phyloP scores from a whole-genome alignment of 1,140 invertebrate genomes.

The Neodiprion virginianus region DNA sequence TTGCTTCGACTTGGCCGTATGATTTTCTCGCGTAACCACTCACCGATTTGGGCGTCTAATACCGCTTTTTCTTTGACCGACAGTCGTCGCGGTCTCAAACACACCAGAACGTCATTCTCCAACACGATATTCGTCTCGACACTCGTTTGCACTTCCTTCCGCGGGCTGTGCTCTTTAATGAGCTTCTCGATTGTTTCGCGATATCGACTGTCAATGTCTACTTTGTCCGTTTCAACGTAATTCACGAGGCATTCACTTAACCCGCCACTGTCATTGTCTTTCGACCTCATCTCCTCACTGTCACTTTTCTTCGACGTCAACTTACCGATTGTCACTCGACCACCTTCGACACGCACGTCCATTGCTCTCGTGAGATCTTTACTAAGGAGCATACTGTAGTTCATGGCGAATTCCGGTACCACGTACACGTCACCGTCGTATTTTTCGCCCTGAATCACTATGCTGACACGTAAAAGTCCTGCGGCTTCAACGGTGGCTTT shows the following conservation, averaged over 20 bases:
- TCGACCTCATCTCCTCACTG: background rate
- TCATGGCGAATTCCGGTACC: constrained; percentile 18
- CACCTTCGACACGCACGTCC: constrained; percentile 1
- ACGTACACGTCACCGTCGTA: constrained; percentile 14
- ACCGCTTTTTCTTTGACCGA: constrained; percentile 23
- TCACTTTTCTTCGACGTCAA: background rate
- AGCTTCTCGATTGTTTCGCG: background rate
- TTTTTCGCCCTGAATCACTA: background rate
- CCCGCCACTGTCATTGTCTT: background rate
- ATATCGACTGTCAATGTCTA: background rate
- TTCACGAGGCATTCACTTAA: constrained; percentile 4
- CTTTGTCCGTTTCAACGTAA: background rate
- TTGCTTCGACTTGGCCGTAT: constrained; percentile 35
- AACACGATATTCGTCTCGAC: constrained; percentile 15
- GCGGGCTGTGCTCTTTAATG: constrained; percentile 21
- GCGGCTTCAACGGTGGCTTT: background rate
- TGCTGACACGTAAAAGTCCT: background rate
- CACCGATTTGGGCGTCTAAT: constrained; percentile 17
- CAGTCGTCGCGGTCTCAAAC: constrained; percentile 28
- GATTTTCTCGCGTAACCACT: constrained; percentile 22
- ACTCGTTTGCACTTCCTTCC: background rate
- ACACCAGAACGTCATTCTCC: constrained; percentile 16
- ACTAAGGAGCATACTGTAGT: background rate
- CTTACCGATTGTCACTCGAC: background rate
- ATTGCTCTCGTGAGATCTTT: background rate